Percentiles rank a stretch among this genome's conserved stretches.
Evolutionary conservation across 53 echinoderm and acorn worm species (phyloP).

Genomic region (Echinometra lucunter): DNA sequence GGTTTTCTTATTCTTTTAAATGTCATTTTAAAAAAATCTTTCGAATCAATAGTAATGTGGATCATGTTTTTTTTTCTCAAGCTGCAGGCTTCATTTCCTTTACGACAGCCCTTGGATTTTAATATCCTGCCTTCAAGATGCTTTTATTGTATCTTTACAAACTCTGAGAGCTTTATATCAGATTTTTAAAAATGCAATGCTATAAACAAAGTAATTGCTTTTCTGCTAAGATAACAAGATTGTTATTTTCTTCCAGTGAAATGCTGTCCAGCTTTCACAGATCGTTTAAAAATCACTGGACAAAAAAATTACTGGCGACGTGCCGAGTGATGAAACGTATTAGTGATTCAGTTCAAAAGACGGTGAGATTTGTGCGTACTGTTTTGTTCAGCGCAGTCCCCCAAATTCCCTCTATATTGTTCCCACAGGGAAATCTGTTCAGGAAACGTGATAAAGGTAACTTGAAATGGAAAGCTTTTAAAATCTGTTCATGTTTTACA

Average conservation of each 20-base stretch:
- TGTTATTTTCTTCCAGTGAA: neutral
- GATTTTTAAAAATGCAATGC: neutral
- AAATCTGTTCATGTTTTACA: neutral
- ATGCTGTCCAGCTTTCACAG: no score
- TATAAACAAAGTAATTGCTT: neutral
- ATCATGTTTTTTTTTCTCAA: neutral
- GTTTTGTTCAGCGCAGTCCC: neutral
- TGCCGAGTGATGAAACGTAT: neutral
- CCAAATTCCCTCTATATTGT: neutral
- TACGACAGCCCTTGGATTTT: neutral
- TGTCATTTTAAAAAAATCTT: neutral
- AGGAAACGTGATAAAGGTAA: neutral
- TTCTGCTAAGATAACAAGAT: neutral
- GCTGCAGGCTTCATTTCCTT: neutral
- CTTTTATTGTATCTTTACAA: neutral
- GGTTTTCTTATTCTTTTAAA: neutral
- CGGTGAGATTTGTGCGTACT: neutral
- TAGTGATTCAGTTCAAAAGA: neutral
- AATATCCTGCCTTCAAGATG: conserved; percentile 4
- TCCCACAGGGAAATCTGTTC: neutral
- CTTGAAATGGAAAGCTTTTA: neutral
- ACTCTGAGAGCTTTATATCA: neutral
- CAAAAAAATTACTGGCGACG: neutral
- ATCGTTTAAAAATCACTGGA: no score
- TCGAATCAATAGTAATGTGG: neutral